Base-by-base conservation (phyloP, 2,797 vertebrate genomes). In the Tadarida brasiliensis region DNA sequence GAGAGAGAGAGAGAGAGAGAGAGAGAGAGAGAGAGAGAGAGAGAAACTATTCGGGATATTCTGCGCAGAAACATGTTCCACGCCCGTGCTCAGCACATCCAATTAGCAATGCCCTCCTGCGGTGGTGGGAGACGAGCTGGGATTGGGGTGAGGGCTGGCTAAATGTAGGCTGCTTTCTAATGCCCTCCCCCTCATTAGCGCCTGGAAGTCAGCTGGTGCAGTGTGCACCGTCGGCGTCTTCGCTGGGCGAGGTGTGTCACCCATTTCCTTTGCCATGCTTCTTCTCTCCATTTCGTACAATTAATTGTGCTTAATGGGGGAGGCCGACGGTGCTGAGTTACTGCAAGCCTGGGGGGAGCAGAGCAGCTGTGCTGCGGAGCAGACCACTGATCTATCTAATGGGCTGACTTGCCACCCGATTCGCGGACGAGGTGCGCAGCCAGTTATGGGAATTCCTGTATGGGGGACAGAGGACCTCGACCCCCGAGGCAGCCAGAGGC, bases 61-160 rank as follows among this genome's bases (percentile, higher is more conserved):
- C 26, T 2, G 87, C 73, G 77, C 76, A 80, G 90, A 91, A 96
- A 90, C 82, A 16, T 83, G 83, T 97, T 98, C 95, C 67, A 97
- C 93, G 96, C 95, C 98, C 93, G 92, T 97, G 97, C 96, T 98
- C 88, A 95, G 35, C 97, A 97, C 91, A 96, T 97, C 96, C 97
- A 98, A 98, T 98, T 98, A 98, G 96, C 56, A 30, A 95, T 83
- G 95, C 95, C 96, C 97, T 97, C 97, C 97, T 96, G 97, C 97
- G 97, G 97, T 57, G 97, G 7, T 93, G 93, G 89, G 94, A 95
- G 97, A 88, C n/a, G 86, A 97, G 96, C 96, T 94, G 94, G 97
- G 96, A 78, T 49, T 97, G 95, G 78, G 96, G 87, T 96, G 92
- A 93, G 97, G 97, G 70, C 96, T 94, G 30, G 68, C 81, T 92